Percentiles rank a stretch among this genome's conserved stretches.
Evolutionary conservation across 92 coral and sea anemone species (phyloP).

Genomic region (Isaurus tuberculatus): DNA sequence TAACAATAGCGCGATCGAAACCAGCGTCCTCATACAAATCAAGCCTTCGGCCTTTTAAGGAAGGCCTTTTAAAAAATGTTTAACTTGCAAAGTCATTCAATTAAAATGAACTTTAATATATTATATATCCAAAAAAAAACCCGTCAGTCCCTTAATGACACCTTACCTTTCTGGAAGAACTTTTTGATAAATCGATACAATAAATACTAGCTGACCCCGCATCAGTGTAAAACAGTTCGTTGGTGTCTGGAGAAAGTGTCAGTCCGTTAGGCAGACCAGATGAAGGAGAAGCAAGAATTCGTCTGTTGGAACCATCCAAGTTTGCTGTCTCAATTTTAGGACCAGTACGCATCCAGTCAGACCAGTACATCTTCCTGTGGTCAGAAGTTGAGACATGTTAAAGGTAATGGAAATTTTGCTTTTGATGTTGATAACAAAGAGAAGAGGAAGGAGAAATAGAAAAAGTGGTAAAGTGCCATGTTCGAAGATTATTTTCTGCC

Average conservation of each 20-base stretch:
- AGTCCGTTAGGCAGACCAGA: conserved; percentile 92
- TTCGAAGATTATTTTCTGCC: no score
- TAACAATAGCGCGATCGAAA: no score
- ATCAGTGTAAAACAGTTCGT: conserved; percentile 96
- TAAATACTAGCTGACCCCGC: conserved; percentile 85
- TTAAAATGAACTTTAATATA: no score
- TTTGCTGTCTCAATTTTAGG: conserved; percentile 94
- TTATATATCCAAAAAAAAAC: no score
- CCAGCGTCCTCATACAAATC: no score
- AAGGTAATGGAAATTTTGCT: not conserved
- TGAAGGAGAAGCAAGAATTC: conserved; percentile 68
- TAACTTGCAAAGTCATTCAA: no score
- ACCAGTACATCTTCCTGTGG: conserved; percentile 93
- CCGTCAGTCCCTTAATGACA: not conserved
- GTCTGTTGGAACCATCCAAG: conserved; percentile 92
- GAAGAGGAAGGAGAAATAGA: no score
- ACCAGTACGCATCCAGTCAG: conserved; percentile 92
- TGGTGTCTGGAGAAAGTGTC: conserved; percentile 80
- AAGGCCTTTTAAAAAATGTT: no score
- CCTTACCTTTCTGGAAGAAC: conserved; percentile 43
- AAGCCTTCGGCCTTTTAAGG: no score
- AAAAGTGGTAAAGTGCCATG: no score
- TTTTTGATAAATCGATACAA: conserved; percentile 76
- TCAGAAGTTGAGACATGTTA: not conserved
- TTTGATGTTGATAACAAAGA: no score